Conservation (phyloP, 2,113 vertebrate species). For the Semicossyphus pulcher region DNA sequence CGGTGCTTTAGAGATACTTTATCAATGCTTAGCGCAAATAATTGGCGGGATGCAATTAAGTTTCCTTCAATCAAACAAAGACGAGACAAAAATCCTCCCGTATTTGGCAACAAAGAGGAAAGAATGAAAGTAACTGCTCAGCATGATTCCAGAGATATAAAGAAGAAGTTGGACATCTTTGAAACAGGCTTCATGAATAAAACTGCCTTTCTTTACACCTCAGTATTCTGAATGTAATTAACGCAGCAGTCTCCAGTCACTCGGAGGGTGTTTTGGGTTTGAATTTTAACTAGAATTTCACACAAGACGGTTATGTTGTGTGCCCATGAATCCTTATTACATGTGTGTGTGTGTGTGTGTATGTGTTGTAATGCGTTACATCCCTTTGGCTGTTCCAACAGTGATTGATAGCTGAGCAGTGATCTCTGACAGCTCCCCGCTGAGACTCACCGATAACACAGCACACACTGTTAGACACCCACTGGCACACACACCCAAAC, state of each 20-base stretch:
- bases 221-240: background rate
- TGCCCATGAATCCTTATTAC: background rate
- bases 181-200: background rate
- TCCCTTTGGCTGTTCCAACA: conserved; percentile 6
- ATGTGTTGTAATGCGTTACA: background rate
- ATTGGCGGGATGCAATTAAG: no score
- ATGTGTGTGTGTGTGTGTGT: conserved; percentile 7
- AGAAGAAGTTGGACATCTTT: background rate
- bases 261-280: background rate
- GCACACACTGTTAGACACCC: conserved; percentile 25
- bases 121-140: background rate
- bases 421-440: conserved; percentile 51
- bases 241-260: background rate
- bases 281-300: conserved; percentile 4
- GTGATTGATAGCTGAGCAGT: conserved; percentile 61
- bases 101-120: background rate
- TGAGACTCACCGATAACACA: conserved; percentile 36
- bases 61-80: no score
- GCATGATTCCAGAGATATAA: no score
- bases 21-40: no score
- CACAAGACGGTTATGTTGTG: background rate
- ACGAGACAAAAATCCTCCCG: no score
- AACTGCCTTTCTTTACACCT: background rate
- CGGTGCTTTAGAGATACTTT: no score
- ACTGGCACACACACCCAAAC: conserved; percentile 14